Conservation (phyloP, 2,113 vertebrate genomes). For the Apeltes quadracus region DNA sequence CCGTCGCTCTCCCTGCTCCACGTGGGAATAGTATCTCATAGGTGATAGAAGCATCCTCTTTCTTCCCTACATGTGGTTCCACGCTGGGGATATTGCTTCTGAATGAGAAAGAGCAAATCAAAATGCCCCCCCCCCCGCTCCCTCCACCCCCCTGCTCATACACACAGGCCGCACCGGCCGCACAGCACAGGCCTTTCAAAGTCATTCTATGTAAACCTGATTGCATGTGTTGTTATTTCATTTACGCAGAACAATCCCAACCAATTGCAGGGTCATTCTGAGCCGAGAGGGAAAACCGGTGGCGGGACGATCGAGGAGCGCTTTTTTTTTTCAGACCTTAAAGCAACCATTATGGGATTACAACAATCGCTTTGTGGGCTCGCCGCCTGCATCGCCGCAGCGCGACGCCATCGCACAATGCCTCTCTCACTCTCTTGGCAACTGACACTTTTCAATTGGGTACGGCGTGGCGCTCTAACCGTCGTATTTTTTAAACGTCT, state of each 20-base stretch:
- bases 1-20: conserved; percentile 7
- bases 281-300: conserved; percentile 58
- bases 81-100: conserved; percentile 51
- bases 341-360: conserved; percentile 75
- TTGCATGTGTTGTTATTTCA: conserved; percentile 58
- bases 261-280: conserved; percentile 64
- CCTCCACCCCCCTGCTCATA: not conserved
- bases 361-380: conserved; percentile 56
- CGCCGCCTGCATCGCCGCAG: conserved; percentile 33
- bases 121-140: too few species aligned
- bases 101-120: conserved; percentile 63
- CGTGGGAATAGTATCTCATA: conserved; percentile 64
- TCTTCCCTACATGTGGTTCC: conserved; percentile 61
- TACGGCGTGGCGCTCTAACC: conserved; percentile 28
- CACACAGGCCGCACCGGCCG: not conserved
- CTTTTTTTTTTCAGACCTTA: conserved; percentile 58
- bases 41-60: conserved; percentile 60
- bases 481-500: conserved; percentile 30
- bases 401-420: conserved; percentile 42
- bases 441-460: conserved; percentile 27
- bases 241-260: conserved; percentile 58
- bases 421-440: conserved; percentile 56
- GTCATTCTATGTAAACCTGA: conserved; percentile 50
- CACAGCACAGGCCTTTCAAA: conserved; percentile 35
- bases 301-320: conserved; percentile 42